Evolutionary conservation across 2,888 invertebrate species (phyloP).

Genomic region (Brachyptera risi): DNA sequence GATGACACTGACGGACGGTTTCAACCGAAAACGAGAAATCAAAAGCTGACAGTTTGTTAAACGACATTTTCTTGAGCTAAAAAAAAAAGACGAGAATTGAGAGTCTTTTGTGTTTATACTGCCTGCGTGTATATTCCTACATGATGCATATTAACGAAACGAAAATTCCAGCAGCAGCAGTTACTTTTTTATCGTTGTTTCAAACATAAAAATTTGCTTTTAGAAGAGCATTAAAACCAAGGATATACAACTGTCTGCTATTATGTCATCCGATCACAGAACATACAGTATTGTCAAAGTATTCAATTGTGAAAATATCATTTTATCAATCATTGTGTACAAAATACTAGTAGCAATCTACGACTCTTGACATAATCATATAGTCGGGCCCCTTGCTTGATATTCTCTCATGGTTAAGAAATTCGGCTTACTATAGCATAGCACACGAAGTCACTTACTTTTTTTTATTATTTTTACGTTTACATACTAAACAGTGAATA

Average conservation of each 20-base stretch:
- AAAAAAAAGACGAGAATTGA: neutral
- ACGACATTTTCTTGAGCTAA: neutral
- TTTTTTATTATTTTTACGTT: neutral
- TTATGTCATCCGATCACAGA: no score
- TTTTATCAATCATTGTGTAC: no score
- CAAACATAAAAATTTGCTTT: conserved; percentile 1
- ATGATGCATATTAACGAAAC: neutral
- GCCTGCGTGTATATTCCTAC: neutral
- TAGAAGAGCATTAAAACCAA: neutral
- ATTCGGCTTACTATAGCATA: no score
- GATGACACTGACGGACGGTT: neutral
- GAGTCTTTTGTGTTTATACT: neutral
- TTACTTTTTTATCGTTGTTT: neutral
- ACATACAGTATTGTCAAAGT: no score
- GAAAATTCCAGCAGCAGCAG: neutral
- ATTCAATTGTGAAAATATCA: no score
- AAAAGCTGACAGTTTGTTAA: neutral
- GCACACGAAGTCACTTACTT: neutral
- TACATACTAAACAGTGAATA: no score
- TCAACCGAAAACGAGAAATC: neutral
- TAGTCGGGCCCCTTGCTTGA: no score
- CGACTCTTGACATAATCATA: no score
- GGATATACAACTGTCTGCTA: no score
- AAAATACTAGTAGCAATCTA: no score
- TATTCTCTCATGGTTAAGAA: no score